These are phyloP conservation scores for Cactoblastis cactorum DNA, from an alignment of 2,888 invertebrate genomes.

Conservation along the genomic window DNA sequence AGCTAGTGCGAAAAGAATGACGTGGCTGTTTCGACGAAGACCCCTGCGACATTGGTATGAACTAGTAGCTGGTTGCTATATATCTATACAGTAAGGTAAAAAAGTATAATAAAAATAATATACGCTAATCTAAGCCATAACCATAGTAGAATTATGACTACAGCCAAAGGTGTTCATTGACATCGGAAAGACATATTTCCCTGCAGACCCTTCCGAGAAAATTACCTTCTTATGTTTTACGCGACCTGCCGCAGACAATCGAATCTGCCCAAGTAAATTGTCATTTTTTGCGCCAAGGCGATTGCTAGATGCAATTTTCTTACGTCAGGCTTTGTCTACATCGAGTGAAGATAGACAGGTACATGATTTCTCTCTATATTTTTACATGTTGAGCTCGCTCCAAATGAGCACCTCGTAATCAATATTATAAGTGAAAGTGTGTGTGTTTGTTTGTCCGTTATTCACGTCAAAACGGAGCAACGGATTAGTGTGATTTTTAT, in stretches of 20 bases:
- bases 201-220: constrained; percentile 3
- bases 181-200: constrained; percentile 8
- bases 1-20: constrained; percentile 36
- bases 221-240: constrained; percentile 62
- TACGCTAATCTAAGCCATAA: too few relatives aligned
- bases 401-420: too few relatives aligned
- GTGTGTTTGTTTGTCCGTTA: too few relatives aligned
- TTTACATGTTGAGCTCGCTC: too few relatives aligned
- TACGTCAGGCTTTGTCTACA: constrained; percentile 22
- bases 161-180: neutral
- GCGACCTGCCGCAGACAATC: constrained; percentile 49
- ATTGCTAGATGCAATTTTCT: constrained; percentile 51
- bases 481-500: too few relatives aligned
- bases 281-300: constrained; percentile 54
- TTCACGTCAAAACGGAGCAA: too few relatives aligned
- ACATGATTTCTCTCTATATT: too few relatives aligned
- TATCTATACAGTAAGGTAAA: too few relatives aligned
- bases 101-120: too few relatives aligned
- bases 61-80: neutral
- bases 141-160: too few relatives aligned
- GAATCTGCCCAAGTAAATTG: constrained; percentile 56
- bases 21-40: constrained; percentile 21
- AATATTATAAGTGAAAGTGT: too few relatives aligned
- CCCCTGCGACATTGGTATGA: neutral
- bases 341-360: neutral